A percentile compares a stretch with the other conserved stretches of the same genome.
Evolutionary conservation across 2,113 vertebrate genomes (phyloP).

Genomic region (Cheilinus undulatus): DNA sequence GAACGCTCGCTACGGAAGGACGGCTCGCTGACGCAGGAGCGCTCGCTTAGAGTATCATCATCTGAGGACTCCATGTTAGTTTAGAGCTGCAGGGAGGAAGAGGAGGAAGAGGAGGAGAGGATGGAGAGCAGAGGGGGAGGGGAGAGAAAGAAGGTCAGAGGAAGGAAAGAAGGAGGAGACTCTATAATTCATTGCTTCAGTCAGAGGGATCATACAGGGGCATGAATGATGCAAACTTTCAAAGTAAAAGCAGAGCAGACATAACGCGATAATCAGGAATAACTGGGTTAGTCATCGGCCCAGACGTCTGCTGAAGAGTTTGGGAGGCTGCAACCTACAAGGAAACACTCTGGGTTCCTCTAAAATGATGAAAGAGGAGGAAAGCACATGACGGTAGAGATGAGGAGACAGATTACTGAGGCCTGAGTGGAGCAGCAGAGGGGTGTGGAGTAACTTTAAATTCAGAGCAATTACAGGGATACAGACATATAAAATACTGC

Average conservation of each 20-base stretch:
- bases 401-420: conserved; percentile 10
- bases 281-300: conserved; percentile 21
- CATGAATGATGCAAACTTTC: conserved; percentile 58
- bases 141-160: conserved; percentile 1
- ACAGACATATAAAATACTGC: not conserved
- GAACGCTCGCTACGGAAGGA: conserved; percentile 94
- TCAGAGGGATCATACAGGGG: conserved; percentile 24
- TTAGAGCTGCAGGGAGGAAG: conserved; percentile 31
- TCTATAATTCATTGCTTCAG: conserved; percentile 66
- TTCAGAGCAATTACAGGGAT: not conserved
- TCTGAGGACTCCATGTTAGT: conserved; percentile 94
- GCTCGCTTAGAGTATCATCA: conserved; percentile 96
- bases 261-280: not conserved
- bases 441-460: not conserved
- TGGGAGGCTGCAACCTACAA: conserved; percentile 5
- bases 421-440: not conserved
- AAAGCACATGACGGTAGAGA: conserved; percentile 2
- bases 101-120: not conserved
- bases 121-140: not conserved
- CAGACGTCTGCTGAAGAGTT: not conserved
- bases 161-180: conserved; percentile 18
- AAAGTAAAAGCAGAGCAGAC: conserved; percentile 6
- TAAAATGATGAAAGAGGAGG: conserved; percentile 1
- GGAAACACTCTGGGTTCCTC: not conserved
- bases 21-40: conserved; percentile 91